phyloP scores from a whole-genome alignment of 2,888 invertebrate species.

The Ypsolopha sequella region DNA sequence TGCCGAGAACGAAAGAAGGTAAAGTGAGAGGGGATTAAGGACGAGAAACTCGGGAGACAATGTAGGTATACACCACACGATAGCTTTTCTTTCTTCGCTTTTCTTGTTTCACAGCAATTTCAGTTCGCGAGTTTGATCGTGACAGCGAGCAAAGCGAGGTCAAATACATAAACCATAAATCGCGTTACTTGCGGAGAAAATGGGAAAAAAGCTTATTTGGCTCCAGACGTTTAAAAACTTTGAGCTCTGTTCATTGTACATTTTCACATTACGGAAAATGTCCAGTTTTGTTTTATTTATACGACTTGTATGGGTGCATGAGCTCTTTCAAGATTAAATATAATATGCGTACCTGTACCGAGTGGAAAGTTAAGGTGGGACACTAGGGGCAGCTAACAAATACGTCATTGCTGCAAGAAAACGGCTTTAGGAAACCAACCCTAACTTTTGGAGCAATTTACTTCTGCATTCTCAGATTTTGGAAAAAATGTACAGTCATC shows the following conservation, averaged over 20 bases:
- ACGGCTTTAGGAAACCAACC: too few species aligned
- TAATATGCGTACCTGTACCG: too few species aligned
- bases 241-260: slow-evolving; percentile 36
- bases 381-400: too few species aligned
- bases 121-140: slow-evolving; percentile 33
- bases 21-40: not conserved
- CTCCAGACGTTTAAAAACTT: slow-evolving; percentile 23
- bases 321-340: slow-evolving; percentile 12
- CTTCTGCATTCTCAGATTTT: too few species aligned
- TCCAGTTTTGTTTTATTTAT: slow-evolving; percentile 24
- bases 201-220: slow-evolving; percentile 34
- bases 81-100: not conserved
- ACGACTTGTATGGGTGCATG: slow-evolving; percentile 11
- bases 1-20: not conserved
- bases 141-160: slow-evolving; percentile 37
- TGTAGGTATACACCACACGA: too few species aligned
- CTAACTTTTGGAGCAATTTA: too few species aligned
- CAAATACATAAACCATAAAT: slow-evolving; percentile 57
- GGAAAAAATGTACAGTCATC: too few species aligned
- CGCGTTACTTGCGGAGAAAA: slow-evolving; percentile 37
- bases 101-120: slow-evolving; percentile 17
- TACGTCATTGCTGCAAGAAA: too few species aligned
- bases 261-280: slow-evolving; percentile 26
- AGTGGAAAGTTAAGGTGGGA: too few species aligned
- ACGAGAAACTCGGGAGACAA: not conserved